Evolutionary conservation across 2,888 invertebrate genomes (phyloP).

Genomic region (Arrhopalites spinosus): DNA sequence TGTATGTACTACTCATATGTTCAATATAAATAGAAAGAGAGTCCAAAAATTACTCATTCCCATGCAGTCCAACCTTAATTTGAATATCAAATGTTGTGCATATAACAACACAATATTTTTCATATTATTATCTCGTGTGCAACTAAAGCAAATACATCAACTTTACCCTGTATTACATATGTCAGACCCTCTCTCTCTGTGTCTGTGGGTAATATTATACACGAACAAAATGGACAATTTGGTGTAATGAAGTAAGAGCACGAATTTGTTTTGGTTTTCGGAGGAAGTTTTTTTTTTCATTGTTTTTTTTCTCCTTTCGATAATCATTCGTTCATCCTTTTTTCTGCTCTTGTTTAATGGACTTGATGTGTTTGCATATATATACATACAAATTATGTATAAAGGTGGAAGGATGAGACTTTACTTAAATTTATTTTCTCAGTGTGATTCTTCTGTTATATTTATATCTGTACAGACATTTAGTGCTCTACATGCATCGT

Average conservation of each 20-base stretch:
- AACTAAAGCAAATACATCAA: too few species aligned
- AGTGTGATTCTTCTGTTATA: too few species aligned
- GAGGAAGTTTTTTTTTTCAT: not conserved
- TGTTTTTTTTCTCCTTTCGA: not conserved
- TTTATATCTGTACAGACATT: too few species aligned
- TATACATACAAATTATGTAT: too few species aligned
- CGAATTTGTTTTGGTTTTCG: not conserved
- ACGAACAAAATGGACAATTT: not conserved
- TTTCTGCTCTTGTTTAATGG: not conserved
- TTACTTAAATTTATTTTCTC: too few species aligned
- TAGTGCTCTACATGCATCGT: too few species aligned
- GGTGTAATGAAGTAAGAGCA: not conserved
- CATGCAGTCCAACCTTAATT: not conserved
- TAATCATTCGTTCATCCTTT: conserved; percentile 13
- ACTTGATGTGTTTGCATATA: too few species aligned
- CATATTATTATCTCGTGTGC: too few species aligned
- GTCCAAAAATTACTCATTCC: not conserved
- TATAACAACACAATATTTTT: too few species aligned
- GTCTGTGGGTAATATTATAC: not conserved
- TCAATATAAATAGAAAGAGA: not conserved
- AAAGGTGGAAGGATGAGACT: too few species aligned
- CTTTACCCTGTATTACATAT: too few species aligned
- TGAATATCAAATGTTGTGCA: not conserved
- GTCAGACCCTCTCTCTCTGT: not conserved
- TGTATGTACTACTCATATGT: not conserved